Conservation (phyloP, 2,888 invertebrate species). For the Pandemis corylana region DNA sequence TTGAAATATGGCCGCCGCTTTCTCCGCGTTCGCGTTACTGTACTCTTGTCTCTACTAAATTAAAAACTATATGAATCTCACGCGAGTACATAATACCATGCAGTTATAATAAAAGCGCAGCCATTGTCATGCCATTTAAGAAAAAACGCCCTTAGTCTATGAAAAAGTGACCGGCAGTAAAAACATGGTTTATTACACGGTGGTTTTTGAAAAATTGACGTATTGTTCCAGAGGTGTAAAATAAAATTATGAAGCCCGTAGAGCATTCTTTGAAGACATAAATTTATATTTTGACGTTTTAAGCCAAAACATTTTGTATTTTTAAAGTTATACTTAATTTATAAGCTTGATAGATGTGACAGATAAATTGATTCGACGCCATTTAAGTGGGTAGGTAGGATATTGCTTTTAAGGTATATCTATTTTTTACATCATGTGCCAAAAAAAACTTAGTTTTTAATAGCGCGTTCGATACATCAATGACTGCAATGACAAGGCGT, state of each 20-base stretch:
- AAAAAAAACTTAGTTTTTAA: background rate
- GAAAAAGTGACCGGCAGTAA: constrained; percentile 44
- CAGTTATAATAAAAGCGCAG: constrained; percentile 33
- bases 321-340: constrained; percentile 72
- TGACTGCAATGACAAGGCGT: constrained; percentile 42
- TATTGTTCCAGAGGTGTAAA: constrained; percentile 76
- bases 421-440: background rate
- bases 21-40: constrained; percentile 71
- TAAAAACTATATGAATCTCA: constrained; percentile 60
- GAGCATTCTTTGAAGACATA: constrained; percentile 60
- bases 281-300: constrained; percentile 78
- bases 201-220: constrained; percentile 66
- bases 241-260: constrained; percentile 56
- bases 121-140: constrained; percentile 33
- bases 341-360: constrained; percentile 72
- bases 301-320: constrained; percentile 74
- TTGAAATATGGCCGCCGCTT: constrained; percentile 80
- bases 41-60: constrained; percentile 76
- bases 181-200: constrained; percentile 61
- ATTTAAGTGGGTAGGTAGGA: constrained; percentile 33
- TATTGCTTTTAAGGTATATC: background rate
- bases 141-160: constrained; percentile 33
- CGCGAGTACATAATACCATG: constrained; percentile 56
- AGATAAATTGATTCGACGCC: constrained; percentile 49
- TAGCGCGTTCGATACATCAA: background rate